These are phyloP conservation scores for Smithornis capensis DNA, from an alignment of 2,113 vertebrate genomes.

Conservation along the genomic window DNA sequence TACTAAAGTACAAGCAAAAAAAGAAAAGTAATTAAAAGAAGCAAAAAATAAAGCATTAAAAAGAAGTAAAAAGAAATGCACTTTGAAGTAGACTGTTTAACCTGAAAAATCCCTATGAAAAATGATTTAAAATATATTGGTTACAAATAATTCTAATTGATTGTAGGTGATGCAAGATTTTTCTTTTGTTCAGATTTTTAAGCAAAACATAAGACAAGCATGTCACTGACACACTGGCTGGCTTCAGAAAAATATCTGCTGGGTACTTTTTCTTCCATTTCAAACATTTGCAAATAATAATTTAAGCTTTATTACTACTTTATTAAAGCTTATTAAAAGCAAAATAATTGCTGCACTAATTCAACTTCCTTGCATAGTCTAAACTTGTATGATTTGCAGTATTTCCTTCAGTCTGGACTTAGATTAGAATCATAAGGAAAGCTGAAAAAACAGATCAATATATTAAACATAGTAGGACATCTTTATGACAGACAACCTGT, in stretches of 20 bases:
- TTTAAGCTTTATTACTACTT: background rate
- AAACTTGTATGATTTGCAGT: background rate
- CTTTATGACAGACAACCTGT: background rate
- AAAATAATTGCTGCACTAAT: background rate
- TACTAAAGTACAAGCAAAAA: background rate
- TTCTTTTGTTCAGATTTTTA: background rate
- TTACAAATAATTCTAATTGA: background rate
- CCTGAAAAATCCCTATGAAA: background rate
- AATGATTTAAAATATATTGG: background rate
- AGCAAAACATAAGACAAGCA: background rate
- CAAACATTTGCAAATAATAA: background rate
- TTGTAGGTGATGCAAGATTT: fast-evolving
- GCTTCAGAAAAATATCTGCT: background rate
- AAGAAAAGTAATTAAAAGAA: background rate
- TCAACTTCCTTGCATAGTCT: background rate
- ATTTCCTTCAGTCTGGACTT: background rate
- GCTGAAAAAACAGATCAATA: background rate
- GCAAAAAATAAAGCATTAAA: background rate
- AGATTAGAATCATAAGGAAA: background rate
- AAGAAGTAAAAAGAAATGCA: background rate
- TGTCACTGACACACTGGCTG: background rate
- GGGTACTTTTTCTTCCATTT: background rate
- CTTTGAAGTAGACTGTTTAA: background rate
- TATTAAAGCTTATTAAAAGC: background rate
- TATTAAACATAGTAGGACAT: background rate